Percentiles rank a stretch among this genome's conserved stretches.
These are phyloP conservation scores for Spatulosminthurus flaviceps DNA, from an alignment of 2,888 invertebrate genomes.

Conservation along the genomic window DNA sequence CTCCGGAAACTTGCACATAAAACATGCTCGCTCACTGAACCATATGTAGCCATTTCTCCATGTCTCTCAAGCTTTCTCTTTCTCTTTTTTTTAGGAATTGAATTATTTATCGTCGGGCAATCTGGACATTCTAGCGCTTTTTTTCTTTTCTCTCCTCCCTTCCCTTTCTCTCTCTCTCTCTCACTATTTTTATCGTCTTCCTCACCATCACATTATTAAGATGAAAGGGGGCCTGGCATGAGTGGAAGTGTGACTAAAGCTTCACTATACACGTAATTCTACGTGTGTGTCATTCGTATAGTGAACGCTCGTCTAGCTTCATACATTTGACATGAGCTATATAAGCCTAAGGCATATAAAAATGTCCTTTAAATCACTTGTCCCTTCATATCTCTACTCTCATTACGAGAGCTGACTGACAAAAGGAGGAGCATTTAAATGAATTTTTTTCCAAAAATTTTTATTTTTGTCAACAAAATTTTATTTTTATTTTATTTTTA, in stretches of 20 bases:
- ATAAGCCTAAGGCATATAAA: too few relatives aligned
- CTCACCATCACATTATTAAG: constrained; percentile 40
- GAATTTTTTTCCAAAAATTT: too few relatives aligned
- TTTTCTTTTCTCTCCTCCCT: background rate
- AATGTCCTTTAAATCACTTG: too few relatives aligned
- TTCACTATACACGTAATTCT: background rate
- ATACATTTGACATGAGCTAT: too few relatives aligned
- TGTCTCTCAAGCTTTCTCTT: background rate
- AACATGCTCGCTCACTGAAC: background rate
- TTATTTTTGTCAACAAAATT: too few relatives aligned
- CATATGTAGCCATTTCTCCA: constrained; percentile 16
- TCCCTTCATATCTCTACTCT: too few relatives aligned
- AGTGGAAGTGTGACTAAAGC: background rate
- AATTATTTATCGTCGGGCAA: constrained; percentile 45
- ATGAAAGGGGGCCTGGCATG: constrained; percentile 7
- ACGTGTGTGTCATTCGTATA: too few relatives aligned
- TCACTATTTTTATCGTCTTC: constrained; percentile 41
- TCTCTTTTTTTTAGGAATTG: constrained; percentile 28
- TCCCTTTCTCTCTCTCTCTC: background rate
- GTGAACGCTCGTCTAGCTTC: too few relatives aligned
- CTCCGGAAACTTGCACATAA: background rate
- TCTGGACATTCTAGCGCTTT: constrained; percentile 36
- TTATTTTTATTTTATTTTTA: too few relatives aligned
- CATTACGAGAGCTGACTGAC: too few relatives aligned
- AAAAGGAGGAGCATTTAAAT: too few relatives aligned